These are phyloP conservation scores for Trachelus troglodyta DNA, from an alignment of 2,888 invertebrate species.

Conservation along the genomic window DNA sequence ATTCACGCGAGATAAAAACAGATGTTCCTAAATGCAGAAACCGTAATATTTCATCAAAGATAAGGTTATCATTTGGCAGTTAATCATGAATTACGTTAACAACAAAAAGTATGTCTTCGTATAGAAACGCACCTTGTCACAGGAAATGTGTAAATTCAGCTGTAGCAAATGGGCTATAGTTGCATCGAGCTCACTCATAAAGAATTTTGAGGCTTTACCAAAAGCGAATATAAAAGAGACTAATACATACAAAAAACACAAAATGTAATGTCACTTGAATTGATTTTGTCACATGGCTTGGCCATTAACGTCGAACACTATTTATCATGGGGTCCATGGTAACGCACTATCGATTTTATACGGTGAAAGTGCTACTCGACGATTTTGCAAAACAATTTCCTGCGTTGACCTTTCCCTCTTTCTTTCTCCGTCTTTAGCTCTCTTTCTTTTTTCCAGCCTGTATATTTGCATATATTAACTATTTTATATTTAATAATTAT, in stretches of 20 bases:
- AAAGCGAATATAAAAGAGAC: conserved; percentile 19
- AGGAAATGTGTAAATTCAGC: neutral
- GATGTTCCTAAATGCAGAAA: too few relatives aligned
- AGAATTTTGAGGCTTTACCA: conserved; percentile 40
- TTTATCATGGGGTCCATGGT: conserved; percentile 45
- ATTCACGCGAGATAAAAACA: neutral
- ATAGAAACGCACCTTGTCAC: neutral
- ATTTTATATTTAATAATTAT: too few relatives aligned
- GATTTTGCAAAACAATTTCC: neutral
- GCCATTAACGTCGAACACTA: conserved; percentile 44
- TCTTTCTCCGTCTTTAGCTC: neutral
- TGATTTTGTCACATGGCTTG: conserved; percentile 58
- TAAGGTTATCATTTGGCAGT: neutral
- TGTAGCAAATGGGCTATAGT: conserved; percentile 29
- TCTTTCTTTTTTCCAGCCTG: neutral
- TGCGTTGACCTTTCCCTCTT: neutral
- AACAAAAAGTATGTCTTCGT: neutral
- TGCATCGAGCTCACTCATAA: conserved; percentile 28
- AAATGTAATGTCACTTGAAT: conserved; percentile 55
- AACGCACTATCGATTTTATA: conserved; percentile 29
- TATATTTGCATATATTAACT: neutral
- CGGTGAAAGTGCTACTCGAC: neutral
- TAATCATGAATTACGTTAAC: neutral
- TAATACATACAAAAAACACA: conserved; percentile 46
- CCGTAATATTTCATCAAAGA: neutral